Base-by-base conservation (phyloP, 1,140 invertebrate genomes). In the Reticulitermes speratus region DNA sequence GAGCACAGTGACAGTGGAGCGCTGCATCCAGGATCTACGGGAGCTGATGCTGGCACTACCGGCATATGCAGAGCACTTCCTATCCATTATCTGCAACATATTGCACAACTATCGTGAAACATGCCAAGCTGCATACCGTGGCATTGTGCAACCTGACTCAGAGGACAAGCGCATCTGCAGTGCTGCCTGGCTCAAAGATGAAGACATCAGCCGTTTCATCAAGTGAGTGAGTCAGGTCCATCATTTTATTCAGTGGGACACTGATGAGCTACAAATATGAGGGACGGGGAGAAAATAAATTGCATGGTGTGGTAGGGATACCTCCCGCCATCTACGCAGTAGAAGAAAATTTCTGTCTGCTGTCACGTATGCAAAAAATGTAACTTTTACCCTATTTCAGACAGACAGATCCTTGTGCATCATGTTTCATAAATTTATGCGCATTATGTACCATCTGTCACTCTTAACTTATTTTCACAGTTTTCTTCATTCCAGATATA, bases 101-200 rank as follows among this genome's bases (percentile, higher is more conserved):
- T 90, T 97, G 81, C 93, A 94, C 88, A 94, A 94, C 86, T 97
- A 97, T 91, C 93, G 94, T 25, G 96, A 97, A 88, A 95, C 95
- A 19, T 97, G 96, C 89, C 93, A 95, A 88, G 92, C 93, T 8
- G 95, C 95, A 12, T 97, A 97, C 90, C 92, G 93, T 85, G 94
- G 94, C 86, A 96, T 96, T 86, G 96, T 97, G 3, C 96, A 96
- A 89, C 94, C 95, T n/a, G 95, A 96, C 38, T 93, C 94, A 0
- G 95, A 97, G 89, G 96, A 97, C 88, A 95, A 95, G 88, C 91
- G 95, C 84, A 95, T 97, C 55, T 95, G 97, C 87, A 97, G 96
- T 89, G 96, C 97, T 12, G 95, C 95, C 45, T 99, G 98, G 98
- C 93, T 98, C 3, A 97, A 97, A 88, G 98, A 99, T 91, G 97